Base-by-base conservation (phyloP, 1,140 invertebrate genomes). In the Varroa destructor region DNA sequence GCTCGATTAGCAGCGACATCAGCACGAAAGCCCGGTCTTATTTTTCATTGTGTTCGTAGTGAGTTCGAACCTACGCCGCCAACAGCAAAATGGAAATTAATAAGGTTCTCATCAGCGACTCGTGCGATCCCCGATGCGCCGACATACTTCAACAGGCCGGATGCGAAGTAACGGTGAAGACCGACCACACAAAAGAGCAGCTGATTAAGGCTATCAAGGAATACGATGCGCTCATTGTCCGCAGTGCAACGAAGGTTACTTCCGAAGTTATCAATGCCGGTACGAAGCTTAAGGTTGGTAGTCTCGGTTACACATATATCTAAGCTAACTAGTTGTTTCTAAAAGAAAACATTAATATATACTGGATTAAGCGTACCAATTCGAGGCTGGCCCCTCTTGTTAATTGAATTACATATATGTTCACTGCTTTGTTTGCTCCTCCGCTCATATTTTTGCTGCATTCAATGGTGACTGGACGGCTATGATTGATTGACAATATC, bases 231-330 rank as follows among this genome's bases (percentile, higher is more conserved):
- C 82, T 97, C 71, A 90, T 98, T 73, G 93, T 98, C 1, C 85
- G 95, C 36, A 97, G 93, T 5, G 93, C 94, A 71, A 95, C 94
- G 0, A 93, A 94, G 84, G 92, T 97, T 37, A 96, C 91, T n/a
- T 85, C 86, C 71, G 91, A 94, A 74, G 86, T 98, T 1, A 84
- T 98, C 73, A 83, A 85, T 70, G 87, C 88, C n/a, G 84, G 82
- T 0, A 84, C 84, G 42, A 85, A 85, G 37, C 81, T 99, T 14
- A 90, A 90, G 78, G 85, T 90, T 46, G 87, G 61, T 43, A 25
- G 12, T 58, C 12, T 12, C 12, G 14, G 57, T n/a, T 6, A 12
- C 42, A 37, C 42, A 25, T 4, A 12, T 58, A 37, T 12, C 57
- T 12, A 58, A 25, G 25, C 25, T 25, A 25, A 25, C 25, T 25